Percentiles rank a stretch among this genome's conserved stretches.
Evolutionary conservation across 2,888 invertebrate species (phyloP).

Genomic region (Lamellibrachia columna): DNA sequence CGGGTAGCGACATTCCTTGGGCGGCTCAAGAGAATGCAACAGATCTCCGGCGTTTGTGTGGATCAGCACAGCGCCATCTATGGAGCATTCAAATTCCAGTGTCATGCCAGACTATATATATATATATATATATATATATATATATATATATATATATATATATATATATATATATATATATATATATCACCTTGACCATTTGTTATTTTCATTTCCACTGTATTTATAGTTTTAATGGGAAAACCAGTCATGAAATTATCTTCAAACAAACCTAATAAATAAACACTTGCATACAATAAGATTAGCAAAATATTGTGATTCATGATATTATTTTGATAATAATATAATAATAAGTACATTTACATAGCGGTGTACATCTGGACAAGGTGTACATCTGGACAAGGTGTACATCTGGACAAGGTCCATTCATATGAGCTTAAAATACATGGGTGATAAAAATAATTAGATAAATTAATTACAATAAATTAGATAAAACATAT

Average conservation of each 20-base stretch:
- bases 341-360: too few species aligned
- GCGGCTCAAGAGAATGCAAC: constrained; percentile 87
- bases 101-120: neutral
- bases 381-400: too few species aligned
- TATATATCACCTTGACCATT: neutral
- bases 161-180: too few species aligned
- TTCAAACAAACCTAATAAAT: neutral
- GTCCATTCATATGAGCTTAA: too few species aligned
- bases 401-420: too few species aligned
- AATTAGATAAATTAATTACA: too few species aligned
- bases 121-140: too few species aligned
- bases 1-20: constrained; percentile 73
- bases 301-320: neutral
- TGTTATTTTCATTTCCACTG: neutral
- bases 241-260: neutral
- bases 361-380: too few species aligned
- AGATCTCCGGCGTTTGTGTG: constrained; percentile 98
- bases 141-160: too few species aligned
- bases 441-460: too few species aligned
- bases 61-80: constrained; percentile 94
- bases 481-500: too few species aligned
- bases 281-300: neutral
- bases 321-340: neutral
- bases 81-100: constrained; percentile 32
- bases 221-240: neutral